Conservation (phyloP, 1,140 invertebrate genomes). For the Lethocerus indicus region DNA sequence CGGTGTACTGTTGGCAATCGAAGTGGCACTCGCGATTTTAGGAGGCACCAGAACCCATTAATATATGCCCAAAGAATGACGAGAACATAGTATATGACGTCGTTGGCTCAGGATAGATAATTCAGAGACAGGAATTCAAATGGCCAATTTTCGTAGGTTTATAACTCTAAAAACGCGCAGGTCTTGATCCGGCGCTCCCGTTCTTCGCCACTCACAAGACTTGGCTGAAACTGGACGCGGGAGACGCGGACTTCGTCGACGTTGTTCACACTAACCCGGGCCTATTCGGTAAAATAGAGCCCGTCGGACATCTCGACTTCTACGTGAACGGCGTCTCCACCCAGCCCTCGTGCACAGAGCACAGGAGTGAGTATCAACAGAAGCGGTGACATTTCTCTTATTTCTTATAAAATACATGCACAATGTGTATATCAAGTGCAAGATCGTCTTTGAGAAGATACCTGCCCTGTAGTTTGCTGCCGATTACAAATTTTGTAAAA, state of each 20-base stretch:
- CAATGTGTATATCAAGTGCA: too few species aligned
- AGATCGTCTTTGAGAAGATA: too few species aligned
- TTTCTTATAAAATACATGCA: too few species aligned
- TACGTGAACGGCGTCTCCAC: conserved; percentile 53
- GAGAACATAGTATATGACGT: not conserved
- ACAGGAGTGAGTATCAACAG: too few species aligned
- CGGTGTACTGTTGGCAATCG: too few species aligned
- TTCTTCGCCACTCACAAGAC: conserved; percentile 34
- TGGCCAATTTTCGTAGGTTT: conserved; percentile 5
- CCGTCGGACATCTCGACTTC: conserved; percentile 49
- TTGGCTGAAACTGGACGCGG: conserved; percentile 47
- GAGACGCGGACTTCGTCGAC: conserved; percentile 53
- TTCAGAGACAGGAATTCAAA: not conserved
- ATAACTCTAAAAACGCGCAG: too few species aligned
- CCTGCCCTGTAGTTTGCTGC: too few species aligned
- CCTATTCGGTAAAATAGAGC: conserved; percentile 41
- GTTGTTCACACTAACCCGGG: conserved; percentile 58
- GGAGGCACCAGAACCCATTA: too few species aligned
- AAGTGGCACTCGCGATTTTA: too few species aligned
- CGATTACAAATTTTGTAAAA: too few species aligned
- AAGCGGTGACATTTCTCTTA: too few species aligned
- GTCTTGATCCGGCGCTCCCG: conserved; percentile 48
- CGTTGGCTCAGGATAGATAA: not conserved
- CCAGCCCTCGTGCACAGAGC: conserved; percentile 52
- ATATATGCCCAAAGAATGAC: not conserved